Evolutionary conservation across 2,888 invertebrate species (phyloP).

Genomic region (Leptogaster cylindrica): DNA sequence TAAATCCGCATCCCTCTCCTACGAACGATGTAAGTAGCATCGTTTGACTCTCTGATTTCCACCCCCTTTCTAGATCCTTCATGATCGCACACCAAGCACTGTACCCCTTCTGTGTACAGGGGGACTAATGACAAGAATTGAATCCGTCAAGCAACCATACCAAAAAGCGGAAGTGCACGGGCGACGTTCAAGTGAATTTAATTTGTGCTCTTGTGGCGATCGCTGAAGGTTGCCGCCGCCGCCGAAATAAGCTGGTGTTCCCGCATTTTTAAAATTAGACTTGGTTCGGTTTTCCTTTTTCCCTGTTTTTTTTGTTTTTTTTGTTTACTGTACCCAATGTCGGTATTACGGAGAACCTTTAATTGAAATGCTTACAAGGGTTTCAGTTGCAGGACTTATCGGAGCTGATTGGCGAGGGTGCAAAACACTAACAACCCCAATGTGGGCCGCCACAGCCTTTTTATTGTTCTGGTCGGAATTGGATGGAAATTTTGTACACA

Average conservation of each 20-base stretch:
- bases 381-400: conserved; percentile 5
- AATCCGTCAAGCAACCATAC: not conserved
- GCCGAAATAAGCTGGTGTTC: conserved; percentile 19
- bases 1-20: conserved; percentile 30
- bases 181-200: conserved; percentile 36
- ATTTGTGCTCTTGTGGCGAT: conserved; percentile 37
- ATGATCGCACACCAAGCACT: too few species aligned
- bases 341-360: conserved; percentile 22
- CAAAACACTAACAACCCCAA: conserved; percentile 41
- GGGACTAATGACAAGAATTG: conserved; percentile 2
- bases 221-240: conserved; percentile 9
- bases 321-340: too few species aligned
- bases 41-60: conserved; percentile 35
- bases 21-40: conserved; percentile 31
- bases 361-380: conserved; percentile 39
- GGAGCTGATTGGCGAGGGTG: conserved; percentile 34
- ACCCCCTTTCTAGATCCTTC: conserved; percentile 9
- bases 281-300: conserved; percentile 17
- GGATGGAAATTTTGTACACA: conserved; percentile 34
- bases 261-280: conserved; percentile 37
- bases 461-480: conserved; percentile 31
- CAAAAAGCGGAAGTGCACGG: conserved; percentile 36
- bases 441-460: conserved; percentile 38
- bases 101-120: conserved; percentile 1
- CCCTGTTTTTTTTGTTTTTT: not conserved